A percentile compares a stretch with the other conserved stretches of the same genome.
phyloP scores from a whole-genome alignment of 2,113 vertebrate genomes.

The Rana temporaria region DNA sequence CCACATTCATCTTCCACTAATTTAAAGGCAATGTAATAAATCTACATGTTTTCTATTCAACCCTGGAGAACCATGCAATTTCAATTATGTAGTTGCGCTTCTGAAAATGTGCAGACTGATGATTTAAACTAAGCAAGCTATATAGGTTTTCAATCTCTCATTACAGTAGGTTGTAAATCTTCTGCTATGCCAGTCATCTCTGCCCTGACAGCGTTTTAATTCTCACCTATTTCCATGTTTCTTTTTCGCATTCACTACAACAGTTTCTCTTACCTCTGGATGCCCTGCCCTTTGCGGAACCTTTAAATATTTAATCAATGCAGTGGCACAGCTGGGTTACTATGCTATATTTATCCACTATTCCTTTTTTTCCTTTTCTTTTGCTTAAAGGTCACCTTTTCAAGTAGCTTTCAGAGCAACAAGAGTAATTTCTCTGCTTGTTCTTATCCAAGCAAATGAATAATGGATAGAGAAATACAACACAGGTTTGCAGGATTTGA shows the following conservation, averaged over 20 bases:
- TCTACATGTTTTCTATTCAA: too few relatives aligned
- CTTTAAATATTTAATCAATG: slow-evolving; percentile 47
- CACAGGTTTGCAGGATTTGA: slow-evolving; percentile 55
- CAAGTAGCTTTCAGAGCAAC: slow-evolving; percentile 57
- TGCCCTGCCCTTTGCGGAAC: neutral
- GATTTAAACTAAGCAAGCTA: neutral
- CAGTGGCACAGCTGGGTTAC: slow-evolving; percentile 48
- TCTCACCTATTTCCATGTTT: slow-evolving; percentile 37
- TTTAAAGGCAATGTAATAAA: neutral
- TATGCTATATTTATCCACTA: slow-evolving; percentile 47
- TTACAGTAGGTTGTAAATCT: slow-evolving; percentile 1
- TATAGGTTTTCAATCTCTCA: neutral
- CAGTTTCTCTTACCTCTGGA: neutral
- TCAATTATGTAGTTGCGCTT: neutral
- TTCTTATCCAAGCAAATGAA: slow-evolving; percentile 54
- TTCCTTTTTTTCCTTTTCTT: slow-evolving; percentile 28
- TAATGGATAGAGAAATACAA: slow-evolving; percentile 44
- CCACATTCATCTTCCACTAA: neutral
- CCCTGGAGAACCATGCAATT: neutral
- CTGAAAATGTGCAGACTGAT: neutral
- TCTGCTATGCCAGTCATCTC: neutral
- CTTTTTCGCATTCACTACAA: neutral
- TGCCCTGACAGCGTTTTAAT: slow-evolving; percentile 43
- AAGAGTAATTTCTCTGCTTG: slow-evolving; percentile 55
- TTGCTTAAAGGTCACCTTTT: slow-evolving; percentile 60